phyloP scores from a whole-genome alignment of 2,888 invertebrate genomes.

The Boloria euphrosyne region DNA sequence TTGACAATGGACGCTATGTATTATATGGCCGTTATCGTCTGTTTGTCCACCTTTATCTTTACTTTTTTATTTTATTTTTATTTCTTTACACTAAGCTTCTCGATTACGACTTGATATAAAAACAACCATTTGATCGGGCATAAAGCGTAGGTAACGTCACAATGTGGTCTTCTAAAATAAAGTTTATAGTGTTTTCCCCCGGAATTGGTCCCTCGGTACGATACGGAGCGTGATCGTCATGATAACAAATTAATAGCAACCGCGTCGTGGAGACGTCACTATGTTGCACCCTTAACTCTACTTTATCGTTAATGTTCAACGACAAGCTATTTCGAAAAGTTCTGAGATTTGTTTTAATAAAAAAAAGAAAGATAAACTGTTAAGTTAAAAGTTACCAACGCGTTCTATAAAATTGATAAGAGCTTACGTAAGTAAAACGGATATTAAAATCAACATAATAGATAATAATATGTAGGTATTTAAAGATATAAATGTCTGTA shows the following conservation, averaged over 20 bases:
- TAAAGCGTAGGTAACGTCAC: constrained; percentile 22
- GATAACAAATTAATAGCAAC: constrained; percentile 68
- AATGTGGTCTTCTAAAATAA: constrained; percentile 36
- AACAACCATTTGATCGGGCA: constrained; percentile 19
- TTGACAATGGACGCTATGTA: constrained; percentile 55
- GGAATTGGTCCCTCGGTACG: constrained; percentile 34
- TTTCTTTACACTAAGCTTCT: constrained; percentile 30
- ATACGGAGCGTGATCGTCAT: constrained; percentile 20
- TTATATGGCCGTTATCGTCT: constrained; percentile 33
- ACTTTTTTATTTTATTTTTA: constrained; percentile 30
- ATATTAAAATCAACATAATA: constrained; percentile 19
- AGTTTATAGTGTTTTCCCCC: constrained; percentile 38
- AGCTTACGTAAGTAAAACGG: constrained; percentile 7
- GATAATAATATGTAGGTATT: constrained; percentile 6
- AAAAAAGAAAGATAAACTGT: too few species aligned
- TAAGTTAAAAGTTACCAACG: too few species aligned
- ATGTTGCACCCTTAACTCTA: constrained; percentile 45
- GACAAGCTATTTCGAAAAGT: neutral
- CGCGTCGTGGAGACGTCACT: constrained; percentile 65
- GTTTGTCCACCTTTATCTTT: constrained; percentile 32
- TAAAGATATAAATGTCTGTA: constrained; percentile 9
- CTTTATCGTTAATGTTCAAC: constrained; percentile 22
- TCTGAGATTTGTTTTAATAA: neutral
- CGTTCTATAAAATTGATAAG: neutral
- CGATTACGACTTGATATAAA: constrained; percentile 30